Conservation (phyloP, 2,797 vertebrate genomes). For the Prionace glauca region DNA sequence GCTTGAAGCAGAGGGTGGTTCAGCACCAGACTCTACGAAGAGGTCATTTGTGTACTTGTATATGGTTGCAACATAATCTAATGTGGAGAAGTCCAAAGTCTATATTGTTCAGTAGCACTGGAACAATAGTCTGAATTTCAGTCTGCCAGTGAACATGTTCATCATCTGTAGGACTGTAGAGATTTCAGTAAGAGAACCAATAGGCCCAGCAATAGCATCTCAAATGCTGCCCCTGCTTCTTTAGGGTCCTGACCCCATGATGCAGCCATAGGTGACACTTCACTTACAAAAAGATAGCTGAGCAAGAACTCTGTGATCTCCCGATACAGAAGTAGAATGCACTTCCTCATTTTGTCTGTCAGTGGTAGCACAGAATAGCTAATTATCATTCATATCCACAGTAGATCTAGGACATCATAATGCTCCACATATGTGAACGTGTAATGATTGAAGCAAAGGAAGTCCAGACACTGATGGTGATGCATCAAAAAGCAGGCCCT, state of each 20-base stretch:
- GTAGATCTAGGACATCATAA: not conserved
- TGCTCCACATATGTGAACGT: not conserved
- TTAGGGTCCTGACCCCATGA: not conserved
- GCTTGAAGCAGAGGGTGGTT: not conserved
- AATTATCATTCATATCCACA: not conserved
- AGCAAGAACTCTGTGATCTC: not conserved
- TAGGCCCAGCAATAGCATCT: no score
- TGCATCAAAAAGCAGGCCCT: not conserved
- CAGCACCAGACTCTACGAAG: not conserved
- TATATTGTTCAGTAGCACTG: not conserved
- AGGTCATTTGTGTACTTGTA: not conserved
- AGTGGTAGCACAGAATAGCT: not conserved
- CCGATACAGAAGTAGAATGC: not conserved
- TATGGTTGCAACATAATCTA: not conserved
- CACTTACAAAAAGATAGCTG: not conserved
- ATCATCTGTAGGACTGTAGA: not conserved
- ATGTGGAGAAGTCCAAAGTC: not conserved
- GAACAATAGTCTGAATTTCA: not conserved
- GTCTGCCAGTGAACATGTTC: not conserved
- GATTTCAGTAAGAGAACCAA: not conserved
- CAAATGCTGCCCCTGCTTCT: not conserved
- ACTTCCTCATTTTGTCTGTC: not conserved
- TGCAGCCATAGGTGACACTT: not conserved
- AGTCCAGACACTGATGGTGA: not conserved
- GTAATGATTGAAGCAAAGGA: not conserved